A percentile compares a stretch with the other conserved stretches of the same genome.
Evolutionary conservation across 1,140 invertebrate species (phyloP).

Genomic region (Panagrolaimus sp.): DNA sequence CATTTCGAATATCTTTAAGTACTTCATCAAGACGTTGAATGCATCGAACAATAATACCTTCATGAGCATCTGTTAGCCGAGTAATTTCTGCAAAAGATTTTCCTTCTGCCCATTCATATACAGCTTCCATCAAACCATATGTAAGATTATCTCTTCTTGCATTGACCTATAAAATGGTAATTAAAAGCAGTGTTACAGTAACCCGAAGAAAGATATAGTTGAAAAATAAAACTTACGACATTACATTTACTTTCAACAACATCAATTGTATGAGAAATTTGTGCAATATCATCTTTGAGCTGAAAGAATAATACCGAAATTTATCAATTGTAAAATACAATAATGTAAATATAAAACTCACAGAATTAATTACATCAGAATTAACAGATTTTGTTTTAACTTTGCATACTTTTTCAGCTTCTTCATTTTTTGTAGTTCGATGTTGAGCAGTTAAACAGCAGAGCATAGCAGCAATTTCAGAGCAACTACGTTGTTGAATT

Average conservation of each 20-base stretch:
- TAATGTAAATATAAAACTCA: background rate
- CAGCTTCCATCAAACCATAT: constrained; percentile 82
- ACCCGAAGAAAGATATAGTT: too few relatives aligned
- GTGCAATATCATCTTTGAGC: constrained; percentile 63
- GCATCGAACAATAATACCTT: constrained; percentile 93
- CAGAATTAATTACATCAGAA: constrained; percentile 1
- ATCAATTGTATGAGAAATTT: constrained; percentile 60
- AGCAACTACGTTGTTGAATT: constrained; percentile 66
- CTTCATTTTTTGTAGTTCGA: background rate
- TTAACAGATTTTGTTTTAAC: background rate
- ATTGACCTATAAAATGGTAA: too few relatives aligned
- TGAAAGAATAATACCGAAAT: constrained; percentile 55
- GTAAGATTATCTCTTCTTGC: constrained; percentile 60
- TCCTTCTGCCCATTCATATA: constrained; percentile 77
- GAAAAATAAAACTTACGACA: constrained; percentile 50
- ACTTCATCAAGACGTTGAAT: constrained; percentile 93
- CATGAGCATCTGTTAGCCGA: constrained; percentile 83
- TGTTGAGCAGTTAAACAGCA: constrained; percentile 39
- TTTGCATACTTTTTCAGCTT: background rate
- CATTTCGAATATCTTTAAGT: constrained; percentile 78
- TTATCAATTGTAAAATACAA: too few relatives aligned
- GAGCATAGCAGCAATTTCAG: constrained; percentile 74
- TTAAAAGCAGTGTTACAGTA: too few relatives aligned
- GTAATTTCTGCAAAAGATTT: constrained; percentile 86
- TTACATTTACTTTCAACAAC: constrained; percentile 63